Evolutionary conservation across 2,888 invertebrate species (phyloP).

Genomic region (Pachycephus smyrnensis): DNA sequence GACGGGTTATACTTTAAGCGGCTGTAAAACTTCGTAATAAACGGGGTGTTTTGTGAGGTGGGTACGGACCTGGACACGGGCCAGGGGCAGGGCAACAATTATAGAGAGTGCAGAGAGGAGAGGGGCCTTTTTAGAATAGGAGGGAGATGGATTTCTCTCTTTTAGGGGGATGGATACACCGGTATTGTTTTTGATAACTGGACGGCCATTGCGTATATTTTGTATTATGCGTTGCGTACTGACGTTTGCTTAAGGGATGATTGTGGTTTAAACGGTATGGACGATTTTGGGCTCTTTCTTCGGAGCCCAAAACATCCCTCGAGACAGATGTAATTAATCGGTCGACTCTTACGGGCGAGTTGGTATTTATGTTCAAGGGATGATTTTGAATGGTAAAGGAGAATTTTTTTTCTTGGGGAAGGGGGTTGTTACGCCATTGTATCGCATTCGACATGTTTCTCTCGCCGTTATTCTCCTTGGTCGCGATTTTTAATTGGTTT

Average conservation of each 20-base stretch:
- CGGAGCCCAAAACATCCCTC: neutral
- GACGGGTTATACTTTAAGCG: slow-evolving; percentile 51
- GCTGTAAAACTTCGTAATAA: slow-evolving; percentile 52
- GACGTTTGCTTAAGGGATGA: neutral
- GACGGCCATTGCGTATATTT: neutral
- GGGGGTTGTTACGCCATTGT: too few species aligned
- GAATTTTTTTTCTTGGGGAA: too few species aligned
- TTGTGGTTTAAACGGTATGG: neutral
- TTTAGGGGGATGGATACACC: slow-evolving; percentile 1
- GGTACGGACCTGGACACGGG: slow-evolving; percentile 46
- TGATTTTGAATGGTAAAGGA: too few species aligned
- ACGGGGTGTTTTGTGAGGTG: slow-evolving; percentile 46
- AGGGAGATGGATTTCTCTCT: slow-evolving; percentile 53
- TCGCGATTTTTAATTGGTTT: too few species aligned
- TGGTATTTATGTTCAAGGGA: too few species aligned
- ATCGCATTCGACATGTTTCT: too few species aligned
- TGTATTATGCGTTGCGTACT: neutral
- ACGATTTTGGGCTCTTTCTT: neutral
- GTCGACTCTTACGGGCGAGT: neutral
- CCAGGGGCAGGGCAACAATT: slow-evolving; percentile 54
- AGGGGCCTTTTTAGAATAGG: slow-evolving; percentile 16
- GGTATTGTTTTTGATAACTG: neutral
- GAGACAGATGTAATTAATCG: neutral
- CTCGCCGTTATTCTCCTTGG: too few species aligned
- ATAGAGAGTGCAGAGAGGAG: slow-evolving; percentile 51